Conservation (phyloP, 2,797 vertebrate genomes). For the Glyptemys insculpta region DNA sequence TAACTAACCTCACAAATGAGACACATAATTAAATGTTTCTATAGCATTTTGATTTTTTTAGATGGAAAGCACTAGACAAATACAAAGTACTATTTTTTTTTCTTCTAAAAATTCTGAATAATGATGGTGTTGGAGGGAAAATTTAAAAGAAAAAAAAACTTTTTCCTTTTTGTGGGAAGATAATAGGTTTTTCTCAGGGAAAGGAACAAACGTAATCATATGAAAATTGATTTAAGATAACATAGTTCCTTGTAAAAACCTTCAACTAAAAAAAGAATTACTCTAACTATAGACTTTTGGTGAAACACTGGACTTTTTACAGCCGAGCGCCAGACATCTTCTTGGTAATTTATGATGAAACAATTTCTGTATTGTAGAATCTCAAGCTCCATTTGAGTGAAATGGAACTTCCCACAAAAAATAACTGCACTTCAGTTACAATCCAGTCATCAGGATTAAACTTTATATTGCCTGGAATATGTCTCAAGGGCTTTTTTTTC, state of each 20-base stretch:
- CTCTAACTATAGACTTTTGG: not conserved
- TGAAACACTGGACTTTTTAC: not conserved
- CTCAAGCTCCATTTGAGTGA: not conserved
- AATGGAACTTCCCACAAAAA: not conserved
- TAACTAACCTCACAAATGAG: not conserved
- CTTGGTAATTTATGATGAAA: not conserved
- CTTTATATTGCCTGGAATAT: not conserved
- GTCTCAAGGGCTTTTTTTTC: too few relatives aligned
- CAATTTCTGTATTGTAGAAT: not conserved
- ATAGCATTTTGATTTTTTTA: not conserved
- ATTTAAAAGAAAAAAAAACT: not conserved
- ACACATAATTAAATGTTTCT: not conserved
- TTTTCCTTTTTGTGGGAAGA: not conserved
- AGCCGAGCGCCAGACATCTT: not conserved
- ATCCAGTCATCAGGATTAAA: not conserved
- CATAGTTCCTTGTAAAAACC: not conserved
- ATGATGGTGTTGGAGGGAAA: not conserved
- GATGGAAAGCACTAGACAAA: fast-evolving
- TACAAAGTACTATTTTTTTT: fast-evolving
- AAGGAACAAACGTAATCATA: not conserved
- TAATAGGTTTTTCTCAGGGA: not conserved
- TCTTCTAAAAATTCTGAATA: not conserved
- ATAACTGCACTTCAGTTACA: not conserved
- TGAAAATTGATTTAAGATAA: not conserved
- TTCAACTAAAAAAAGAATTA: not conserved